Conservation (phyloP, 2,888 invertebrate species). For the Eilema sororculum region DNA sequence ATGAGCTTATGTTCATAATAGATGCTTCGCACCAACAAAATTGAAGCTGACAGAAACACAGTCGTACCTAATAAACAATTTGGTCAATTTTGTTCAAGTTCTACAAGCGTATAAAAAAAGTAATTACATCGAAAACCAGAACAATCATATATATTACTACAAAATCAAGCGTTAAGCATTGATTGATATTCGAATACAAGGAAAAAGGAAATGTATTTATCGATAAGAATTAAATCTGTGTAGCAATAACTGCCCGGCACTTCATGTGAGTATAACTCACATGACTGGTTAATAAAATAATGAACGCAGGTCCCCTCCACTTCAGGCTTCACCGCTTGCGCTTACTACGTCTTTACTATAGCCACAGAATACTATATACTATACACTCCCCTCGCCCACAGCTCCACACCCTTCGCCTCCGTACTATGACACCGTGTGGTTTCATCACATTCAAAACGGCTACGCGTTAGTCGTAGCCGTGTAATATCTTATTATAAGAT, state of each 20-base stretch:
- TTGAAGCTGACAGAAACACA: not conserved
- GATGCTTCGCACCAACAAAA: not conserved
- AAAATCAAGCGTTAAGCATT: not conserved
- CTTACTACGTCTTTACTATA: conserved; percentile 78
- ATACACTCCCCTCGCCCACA: conserved; percentile 57
- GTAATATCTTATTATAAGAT: too few species aligned
- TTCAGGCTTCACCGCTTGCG: conserved; percentile 52
- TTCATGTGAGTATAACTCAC: conserved; percentile 34
- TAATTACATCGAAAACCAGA: not conserved
- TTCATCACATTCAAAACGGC: not conserved
- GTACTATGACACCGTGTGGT: conserved; percentile 52
- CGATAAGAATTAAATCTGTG: conserved; percentile 13
- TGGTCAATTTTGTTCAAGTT: not conserved
- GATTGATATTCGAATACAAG: not conserved
- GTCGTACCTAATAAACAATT: not conserved
- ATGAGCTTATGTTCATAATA: not conserved
- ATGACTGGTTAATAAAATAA: conserved; percentile 65
- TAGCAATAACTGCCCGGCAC: conserved; percentile 1
- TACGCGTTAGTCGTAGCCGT: not conserved
- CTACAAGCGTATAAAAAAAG: not conserved
- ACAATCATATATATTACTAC: not conserved
- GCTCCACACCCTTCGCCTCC: conserved; percentile 56
- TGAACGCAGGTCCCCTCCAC: conserved; percentile 60
- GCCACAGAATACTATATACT: conserved; percentile 52
- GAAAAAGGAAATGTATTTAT: not conserved